Base-by-base conservation (phyloP, 2,113 vertebrate genomes). In the Chamaea fasciata region DNA sequence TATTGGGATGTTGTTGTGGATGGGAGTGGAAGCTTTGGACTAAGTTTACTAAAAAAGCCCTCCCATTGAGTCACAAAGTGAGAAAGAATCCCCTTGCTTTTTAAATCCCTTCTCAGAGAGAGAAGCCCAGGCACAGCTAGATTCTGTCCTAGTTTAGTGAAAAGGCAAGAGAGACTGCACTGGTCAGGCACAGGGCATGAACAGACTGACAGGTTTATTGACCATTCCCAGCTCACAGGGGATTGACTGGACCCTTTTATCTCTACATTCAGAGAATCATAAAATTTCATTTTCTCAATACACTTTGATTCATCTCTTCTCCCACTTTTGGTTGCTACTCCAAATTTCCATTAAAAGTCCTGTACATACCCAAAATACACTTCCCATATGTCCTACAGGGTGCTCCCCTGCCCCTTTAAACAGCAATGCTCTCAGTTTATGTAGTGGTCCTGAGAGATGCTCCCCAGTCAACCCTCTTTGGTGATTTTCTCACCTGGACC, bases 341-440 rank as follows among this genome's bases (percentile, higher is more conserved):
- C 44, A n/a, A 42, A 68, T 20, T n/a, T 47, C 55, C 8, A 5
- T 24, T 39, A 24, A 9, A 73, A 74, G 42, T n/a, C 39, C 39
- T 39, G 53, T 53, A 28, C 23, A 31, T 42, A 23, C 13, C 23
- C 42, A n/a, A 67, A 62, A 68, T 7, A 68, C 16, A 21, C 18
- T 35, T 81, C 24, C 30, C n/a, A 23, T 20, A 9, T 0, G 2
- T 42, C 14, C 46, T 56, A 27, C 16, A 42, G 69, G 4, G 26
- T 50, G 21, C 10, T 19, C 22, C 59, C 42, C 31, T 31, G 13
- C 21, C 23, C 39, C 31, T 81, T 28, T 15, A 60, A 20, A 20
- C 20, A 71, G 70, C 39, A 55, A 50, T 0, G 0, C 52, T 42
- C 59, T 30, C 26, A 33, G 16, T 46, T 53, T 26, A 27, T 13